Evolutionary conservation across 2,797 vertebrate genomes (phyloP).

Genomic region (Lacerta viridis): DNA sequence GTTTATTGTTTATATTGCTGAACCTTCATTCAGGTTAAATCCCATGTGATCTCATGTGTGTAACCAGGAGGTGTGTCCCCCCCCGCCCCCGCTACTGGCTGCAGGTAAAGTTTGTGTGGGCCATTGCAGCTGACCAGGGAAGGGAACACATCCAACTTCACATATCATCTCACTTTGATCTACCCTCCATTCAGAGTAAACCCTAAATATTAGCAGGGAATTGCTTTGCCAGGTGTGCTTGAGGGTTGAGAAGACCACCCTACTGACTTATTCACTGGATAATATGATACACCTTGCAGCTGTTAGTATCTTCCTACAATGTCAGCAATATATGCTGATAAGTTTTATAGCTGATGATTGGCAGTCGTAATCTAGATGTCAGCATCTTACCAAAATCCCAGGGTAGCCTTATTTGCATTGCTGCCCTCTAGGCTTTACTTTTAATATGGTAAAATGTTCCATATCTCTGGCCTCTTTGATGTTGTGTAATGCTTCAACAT

Average conservation of each 20-base stretch:
- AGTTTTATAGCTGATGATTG: background rate
- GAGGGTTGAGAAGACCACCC: background rate
- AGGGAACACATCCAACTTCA: background rate
- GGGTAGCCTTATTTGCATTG: background rate
- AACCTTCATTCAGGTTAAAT: background rate
- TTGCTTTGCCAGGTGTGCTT: background rate
- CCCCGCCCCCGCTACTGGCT: no score
- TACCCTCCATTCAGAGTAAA: background rate
- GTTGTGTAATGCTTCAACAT: background rate
- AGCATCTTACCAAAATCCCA: background rate
- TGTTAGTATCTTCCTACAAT: background rate
- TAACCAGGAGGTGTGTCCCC: no score
- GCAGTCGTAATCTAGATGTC: background rate
- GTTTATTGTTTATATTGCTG: background rate
- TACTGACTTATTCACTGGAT: background rate
- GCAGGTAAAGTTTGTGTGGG: no score
- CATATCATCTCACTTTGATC: background rate
- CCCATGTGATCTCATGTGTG: background rate
- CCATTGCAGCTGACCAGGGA: background rate
- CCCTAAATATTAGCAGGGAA: background rate
- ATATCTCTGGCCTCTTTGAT: background rate
- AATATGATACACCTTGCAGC: background rate
- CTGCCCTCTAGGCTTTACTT: background rate
- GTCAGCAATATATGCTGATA: background rate
- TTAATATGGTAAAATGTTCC: constrained; percentile 11